Percentiles rank a stretch among this genome's conserved stretches.
phyloP scores from a whole-genome alignment of 2,113 vertebrate species.

The Myxocyprinus asiaticus region DNA sequence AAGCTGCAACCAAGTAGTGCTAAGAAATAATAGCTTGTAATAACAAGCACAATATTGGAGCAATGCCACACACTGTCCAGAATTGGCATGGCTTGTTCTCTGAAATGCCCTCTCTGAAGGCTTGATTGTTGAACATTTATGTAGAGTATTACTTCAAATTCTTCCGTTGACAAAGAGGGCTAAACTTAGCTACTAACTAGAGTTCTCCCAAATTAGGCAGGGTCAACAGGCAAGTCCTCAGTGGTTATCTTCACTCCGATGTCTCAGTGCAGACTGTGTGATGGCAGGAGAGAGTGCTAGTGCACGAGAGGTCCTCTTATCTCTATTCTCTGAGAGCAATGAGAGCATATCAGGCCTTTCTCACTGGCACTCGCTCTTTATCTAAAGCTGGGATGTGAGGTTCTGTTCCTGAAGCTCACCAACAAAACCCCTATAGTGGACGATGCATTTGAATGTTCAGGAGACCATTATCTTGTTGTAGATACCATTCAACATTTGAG shows the following conservation, averaged over 20 bases:
- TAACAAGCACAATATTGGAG: not conserved
- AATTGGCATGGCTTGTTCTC: not conserved
- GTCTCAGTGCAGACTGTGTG: conserved; percentile 23
- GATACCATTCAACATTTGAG: conserved; percentile 4
- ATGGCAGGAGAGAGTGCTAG: conserved; percentile 8
- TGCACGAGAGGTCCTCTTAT: conserved; percentile 32
- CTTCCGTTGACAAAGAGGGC: conserved; percentile 55
- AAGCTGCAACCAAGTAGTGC: too few relatives aligned
- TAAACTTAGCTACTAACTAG: conserved; percentile 55
- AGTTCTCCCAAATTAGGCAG: conserved; percentile 58
- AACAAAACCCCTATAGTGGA: not conserved
- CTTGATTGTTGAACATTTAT: conserved; percentile 33
- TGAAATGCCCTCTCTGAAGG: not conserved
- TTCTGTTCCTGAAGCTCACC: not conserved
- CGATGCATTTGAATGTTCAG: not conserved
- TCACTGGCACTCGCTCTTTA: conserved; percentile 23
- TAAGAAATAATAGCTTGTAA: too few relatives aligned
- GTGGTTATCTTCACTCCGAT: conserved; percentile 48
- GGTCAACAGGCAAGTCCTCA: conserved; percentile 32
- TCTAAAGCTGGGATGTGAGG: not conserved
- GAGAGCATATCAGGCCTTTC: conserved; percentile 30
- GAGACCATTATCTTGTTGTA: conserved; percentile 12
- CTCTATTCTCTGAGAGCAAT: conserved; percentile 31
- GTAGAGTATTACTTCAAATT: conserved; percentile 42
- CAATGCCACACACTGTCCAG: not conserved